Percentiles rank a stretch among this genome's conserved stretches.
Evolutionary conservation across 2,888 invertebrate genomes (phyloP).

Genomic region (Colostygia pectinataria): DNA sequence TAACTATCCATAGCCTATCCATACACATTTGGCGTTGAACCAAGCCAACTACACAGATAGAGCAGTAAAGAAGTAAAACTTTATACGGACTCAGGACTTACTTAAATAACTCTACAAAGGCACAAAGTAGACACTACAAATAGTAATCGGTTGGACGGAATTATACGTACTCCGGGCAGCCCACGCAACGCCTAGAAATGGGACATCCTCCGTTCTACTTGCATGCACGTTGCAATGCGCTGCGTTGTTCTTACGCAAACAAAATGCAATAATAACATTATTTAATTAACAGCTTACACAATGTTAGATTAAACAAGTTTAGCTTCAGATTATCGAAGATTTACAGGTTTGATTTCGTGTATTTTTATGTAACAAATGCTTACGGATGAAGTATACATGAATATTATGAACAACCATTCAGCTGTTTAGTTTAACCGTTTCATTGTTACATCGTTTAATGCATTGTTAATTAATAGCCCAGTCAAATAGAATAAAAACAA

Average conservation of each 20-base stretch:
- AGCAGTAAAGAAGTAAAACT: too few species aligned
- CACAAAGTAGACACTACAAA: constrained; percentile 24
- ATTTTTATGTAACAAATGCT: not conserved
- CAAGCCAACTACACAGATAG: too few species aligned
- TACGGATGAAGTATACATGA: too few species aligned
- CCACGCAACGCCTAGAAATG: constrained; percentile 57
- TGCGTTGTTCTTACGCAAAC: constrained; percentile 47
- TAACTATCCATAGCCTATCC: too few species aligned
- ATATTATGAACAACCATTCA: too few species aligned
- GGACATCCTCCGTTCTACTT: constrained; percentile 59
- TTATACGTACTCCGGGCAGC: constrained; percentile 40
- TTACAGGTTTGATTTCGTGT: not conserved
- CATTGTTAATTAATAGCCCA: too few species aligned
- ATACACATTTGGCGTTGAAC: too few species aligned
- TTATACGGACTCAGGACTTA: not conserved
- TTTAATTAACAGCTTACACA: constrained; percentile 38
- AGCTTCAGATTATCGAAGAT: constrained; percentile 11
- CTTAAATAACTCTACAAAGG: constrained; percentile 21
- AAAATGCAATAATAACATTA: constrained; percentile 37
- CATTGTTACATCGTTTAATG: too few species aligned
- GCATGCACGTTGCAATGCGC: constrained; percentile 35
- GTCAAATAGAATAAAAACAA: too few species aligned
- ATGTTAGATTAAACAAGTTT: constrained; percentile 18
- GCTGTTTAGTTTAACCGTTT: too few species aligned
- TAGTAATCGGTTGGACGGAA: constrained; percentile 35